A percentile compares a stretch with the other conserved stretches of the same genome.
phyloP scores from a whole-genome alignment of 64 coral and sea anemone species.

The Montipora cactus region DNA sequence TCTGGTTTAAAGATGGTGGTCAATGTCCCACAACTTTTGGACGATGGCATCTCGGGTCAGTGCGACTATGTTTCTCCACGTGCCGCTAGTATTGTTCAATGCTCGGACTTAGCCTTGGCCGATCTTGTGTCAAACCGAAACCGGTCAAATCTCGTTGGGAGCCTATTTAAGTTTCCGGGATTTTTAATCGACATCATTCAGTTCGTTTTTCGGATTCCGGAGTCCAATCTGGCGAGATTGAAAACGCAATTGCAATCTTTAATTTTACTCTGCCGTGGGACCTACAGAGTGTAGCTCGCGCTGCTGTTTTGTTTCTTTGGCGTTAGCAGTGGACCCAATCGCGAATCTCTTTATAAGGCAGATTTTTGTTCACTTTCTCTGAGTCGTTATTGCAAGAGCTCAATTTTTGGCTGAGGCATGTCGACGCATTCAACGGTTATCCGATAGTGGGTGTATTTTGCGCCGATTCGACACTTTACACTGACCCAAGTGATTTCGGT shows the following conservation, averaged over 20 bases:
- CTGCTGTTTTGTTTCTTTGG: background rate
- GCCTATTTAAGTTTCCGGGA: background rate
- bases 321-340: background rate
- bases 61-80: conserved; percentile 30
- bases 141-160: conserved; percentile 16
- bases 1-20: conserved; percentile 34
- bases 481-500: conserved; percentile 43
- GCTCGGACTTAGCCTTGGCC: background rate
- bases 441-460: background rate
- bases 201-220: conserved; percentile 22
- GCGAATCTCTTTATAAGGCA: conserved; percentile 7
- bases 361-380: conserved; percentile 9
- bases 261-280: background rate
- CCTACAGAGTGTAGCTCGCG: conserved; percentile 17
- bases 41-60: conserved; percentile 10
- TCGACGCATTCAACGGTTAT: conserved; percentile 27
- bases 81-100: conserved; percentile 26
- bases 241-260: background rate
- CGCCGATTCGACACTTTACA: conserved; percentile 11
- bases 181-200: conserved; percentile 12
- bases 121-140: conserved; percentile 8
- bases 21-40: conserved; percentile 19
- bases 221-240: background rate
- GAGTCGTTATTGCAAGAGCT: conserved; percentile 39
- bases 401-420: conserved; percentile 36